Evolutionary conservation across 2,888 invertebrate genomes (phyloP).

Genomic region (Hypselothyrea guttata): DNA sequence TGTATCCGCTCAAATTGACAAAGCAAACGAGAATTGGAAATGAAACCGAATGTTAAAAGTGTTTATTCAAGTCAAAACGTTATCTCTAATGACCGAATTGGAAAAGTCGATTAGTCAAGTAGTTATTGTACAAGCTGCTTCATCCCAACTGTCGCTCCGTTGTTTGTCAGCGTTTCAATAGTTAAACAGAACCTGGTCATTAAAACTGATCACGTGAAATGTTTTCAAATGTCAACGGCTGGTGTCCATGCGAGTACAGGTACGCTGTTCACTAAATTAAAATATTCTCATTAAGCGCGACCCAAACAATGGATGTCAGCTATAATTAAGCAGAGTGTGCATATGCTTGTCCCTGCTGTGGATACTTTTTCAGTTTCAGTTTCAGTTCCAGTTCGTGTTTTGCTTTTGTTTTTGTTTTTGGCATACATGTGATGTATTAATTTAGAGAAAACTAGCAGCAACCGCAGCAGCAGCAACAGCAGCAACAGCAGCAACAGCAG

Average conservation of each 20-base stretch:
- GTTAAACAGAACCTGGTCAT: slow-evolving; percentile 11
- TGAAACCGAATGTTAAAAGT: slow-evolving; percentile 50
- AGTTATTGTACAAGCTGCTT: too few relatives aligned
- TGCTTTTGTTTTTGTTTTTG: slow-evolving; percentile 14
- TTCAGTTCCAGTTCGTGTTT: slow-evolving; percentile 8
- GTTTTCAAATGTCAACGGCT: slow-evolving; percentile 27
- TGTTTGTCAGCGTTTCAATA: slow-evolving; percentile 2
- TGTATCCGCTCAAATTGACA: slow-evolving; percentile 25
- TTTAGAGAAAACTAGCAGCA: slow-evolving; percentile 55
- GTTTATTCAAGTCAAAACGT: slow-evolving; percentile 64
- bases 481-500: slow-evolving; percentile 16
- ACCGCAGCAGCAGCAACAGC: slow-evolving; percentile 25
- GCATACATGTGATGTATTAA: slow-evolving; percentile 69
- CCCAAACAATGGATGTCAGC: slow-evolving; percentile 48
- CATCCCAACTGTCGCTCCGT: too few relatives aligned
- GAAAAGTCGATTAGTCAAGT: slow-evolving; percentile 58
- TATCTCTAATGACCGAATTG: slow-evolving; percentile 56
- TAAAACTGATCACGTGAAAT: slow-evolving; percentile 48
- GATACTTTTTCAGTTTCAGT: slow-evolving; percentile 10
- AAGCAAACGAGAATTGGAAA: slow-evolving; percentile 48
- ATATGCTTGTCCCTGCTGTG: slow-evolving; percentile 13
- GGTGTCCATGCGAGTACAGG: neutral
- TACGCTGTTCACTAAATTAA: slow-evolving; percentile 52
- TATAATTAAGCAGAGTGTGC: slow-evolving; percentile 41
- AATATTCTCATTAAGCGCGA: slow-evolving; percentile 65